Evolutionary conservation across 2,797 vertebrate genomes (phyloP).

Genomic region (Halcyon leucocephala): DNA sequence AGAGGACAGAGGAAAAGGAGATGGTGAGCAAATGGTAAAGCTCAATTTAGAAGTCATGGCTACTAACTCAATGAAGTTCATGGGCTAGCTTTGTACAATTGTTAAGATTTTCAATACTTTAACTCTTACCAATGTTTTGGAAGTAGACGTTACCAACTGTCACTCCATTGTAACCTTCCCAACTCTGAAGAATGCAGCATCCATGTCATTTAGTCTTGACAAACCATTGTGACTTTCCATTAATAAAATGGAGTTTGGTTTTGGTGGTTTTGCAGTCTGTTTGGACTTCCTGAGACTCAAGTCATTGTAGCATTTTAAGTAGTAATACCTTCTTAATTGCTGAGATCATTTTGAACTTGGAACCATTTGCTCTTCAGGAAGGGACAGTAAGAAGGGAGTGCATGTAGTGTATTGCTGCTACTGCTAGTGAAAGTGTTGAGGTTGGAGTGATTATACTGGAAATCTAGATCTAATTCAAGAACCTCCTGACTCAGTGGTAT

Average conservation of each 20-base stretch:
- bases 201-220: neutral
- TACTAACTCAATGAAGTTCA: neutral
- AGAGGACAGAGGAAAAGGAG: neutral
- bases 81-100: neutral
- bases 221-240: neutral
- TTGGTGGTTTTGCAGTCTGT: neutral
- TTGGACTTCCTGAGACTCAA: neutral
- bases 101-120: neutral
- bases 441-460: neutral
- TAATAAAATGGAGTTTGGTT: neutral
- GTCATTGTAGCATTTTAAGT: neutral
- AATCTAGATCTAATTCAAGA: neutral
- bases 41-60: neutral
- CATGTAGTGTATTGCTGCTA: neutral
- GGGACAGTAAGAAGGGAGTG: neutral
- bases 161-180: neutral
- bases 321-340: neutral
- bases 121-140: neutral
- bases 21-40: neutral
- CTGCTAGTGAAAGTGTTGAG: neutral
- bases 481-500: neutral
- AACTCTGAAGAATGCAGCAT: accelerated
- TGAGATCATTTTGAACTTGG: neutral
- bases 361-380: neutral
- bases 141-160: neutral